Evolutionary conservation across 2,888 invertebrate species (phyloP).

Genomic region (Tromatobia lineatoria): DNA sequence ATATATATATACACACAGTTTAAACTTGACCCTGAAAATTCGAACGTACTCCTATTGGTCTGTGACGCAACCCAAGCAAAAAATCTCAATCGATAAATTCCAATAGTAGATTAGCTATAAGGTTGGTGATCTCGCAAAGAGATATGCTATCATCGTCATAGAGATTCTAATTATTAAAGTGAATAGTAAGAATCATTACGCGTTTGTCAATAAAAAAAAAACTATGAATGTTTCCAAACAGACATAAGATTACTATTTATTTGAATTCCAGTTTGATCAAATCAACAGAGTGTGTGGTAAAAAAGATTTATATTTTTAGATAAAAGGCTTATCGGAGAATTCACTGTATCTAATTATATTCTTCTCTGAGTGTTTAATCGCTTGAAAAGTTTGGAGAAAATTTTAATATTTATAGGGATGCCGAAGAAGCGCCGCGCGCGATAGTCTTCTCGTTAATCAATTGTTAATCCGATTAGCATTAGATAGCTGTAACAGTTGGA

Average conservation of each 20-base stretch:
- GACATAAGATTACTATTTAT: too few relatives aligned
- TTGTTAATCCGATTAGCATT: neutral
- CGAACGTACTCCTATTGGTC: neutral
- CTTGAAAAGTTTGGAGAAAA: too few relatives aligned
- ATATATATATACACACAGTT: neutral
- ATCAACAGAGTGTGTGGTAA: too few relatives aligned
- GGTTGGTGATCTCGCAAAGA: neutral
- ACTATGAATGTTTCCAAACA: neutral
- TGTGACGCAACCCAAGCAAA: neutral
- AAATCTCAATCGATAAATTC: neutral
- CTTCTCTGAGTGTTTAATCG: too few relatives aligned
- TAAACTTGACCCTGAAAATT: constrained; percentile 10
- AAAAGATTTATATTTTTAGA: too few relatives aligned
- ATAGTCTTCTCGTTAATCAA: neutral
- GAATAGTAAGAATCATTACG: neutral
- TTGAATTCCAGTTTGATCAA: too few relatives aligned
- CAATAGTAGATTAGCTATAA: neutral
- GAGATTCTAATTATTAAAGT: neutral
- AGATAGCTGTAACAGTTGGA: neutral
- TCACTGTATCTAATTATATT: too few relatives aligned
- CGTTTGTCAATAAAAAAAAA: neutral
- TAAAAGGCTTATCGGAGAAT: too few relatives aligned
- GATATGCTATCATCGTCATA: neutral
- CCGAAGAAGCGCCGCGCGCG: too few relatives aligned
- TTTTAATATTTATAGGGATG: too few relatives aligned